Conservation (phyloP, 2,797 vertebrate species). For the Gallinago stenura region DNA sequence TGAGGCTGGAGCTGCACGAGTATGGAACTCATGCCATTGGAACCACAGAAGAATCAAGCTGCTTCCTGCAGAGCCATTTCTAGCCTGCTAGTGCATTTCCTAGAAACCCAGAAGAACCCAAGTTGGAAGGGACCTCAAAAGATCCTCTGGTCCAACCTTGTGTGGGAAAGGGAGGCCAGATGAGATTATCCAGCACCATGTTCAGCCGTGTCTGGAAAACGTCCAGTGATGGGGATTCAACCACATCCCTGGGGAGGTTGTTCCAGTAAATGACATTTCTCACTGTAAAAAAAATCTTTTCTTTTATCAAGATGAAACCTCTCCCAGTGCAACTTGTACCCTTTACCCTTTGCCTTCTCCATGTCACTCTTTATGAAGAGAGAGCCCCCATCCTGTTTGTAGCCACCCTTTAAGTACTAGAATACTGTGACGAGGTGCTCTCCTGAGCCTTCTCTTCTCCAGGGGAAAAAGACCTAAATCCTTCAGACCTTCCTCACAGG, state of each 20-base stretch:
- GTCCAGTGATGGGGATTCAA: not conserved
- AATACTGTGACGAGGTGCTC: not conserved
- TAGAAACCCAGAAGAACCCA: not conserved
- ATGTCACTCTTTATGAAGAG: not conserved
- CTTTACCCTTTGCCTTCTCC: not conserved
- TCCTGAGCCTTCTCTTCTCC: not conserved
- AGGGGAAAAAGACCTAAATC: not conserved
- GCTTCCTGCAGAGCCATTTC: not conserved
- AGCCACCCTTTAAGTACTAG: not conserved
- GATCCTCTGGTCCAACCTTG: not conserved
- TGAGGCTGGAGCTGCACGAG: not conserved
- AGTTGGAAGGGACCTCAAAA: not conserved
- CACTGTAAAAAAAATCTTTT: not conserved
- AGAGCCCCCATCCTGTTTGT: not conserved
- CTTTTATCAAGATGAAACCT: not conserved
- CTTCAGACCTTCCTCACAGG: not conserved
- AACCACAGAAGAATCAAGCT: not conserved
- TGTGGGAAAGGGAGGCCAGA: not conserved
- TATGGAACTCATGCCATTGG: fast-evolving
- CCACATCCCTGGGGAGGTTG: not conserved
- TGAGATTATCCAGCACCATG: not conserved
- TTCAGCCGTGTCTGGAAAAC: not conserved
- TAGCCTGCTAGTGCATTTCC: not conserved
- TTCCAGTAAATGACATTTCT: not conserved
- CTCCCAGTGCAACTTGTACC: not conserved